phyloP scores from a whole-genome alignment of 2,113 vertebrate genomes.

The Quiscalus mexicanus region DNA sequence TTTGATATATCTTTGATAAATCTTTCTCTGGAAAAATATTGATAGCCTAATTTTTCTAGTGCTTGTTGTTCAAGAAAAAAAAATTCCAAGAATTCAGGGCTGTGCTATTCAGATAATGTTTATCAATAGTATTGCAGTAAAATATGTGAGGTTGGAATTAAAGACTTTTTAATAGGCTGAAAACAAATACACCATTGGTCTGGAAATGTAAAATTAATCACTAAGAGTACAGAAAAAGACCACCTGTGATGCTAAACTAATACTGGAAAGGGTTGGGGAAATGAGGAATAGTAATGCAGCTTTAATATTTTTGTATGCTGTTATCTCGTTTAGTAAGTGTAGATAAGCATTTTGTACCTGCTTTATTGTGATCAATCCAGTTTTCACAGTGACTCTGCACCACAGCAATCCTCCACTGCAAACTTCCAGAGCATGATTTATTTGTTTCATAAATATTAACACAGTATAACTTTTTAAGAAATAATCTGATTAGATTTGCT shows the following conservation, averaged over 20 bases:
- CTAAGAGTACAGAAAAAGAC: not conserved
- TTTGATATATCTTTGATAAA: not conserved
- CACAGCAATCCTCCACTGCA: not conserved
- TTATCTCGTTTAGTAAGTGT: not conserved
- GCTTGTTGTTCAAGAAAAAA: not conserved
- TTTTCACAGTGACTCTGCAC: not conserved
- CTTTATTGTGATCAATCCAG: not conserved
- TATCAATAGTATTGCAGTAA: not conserved
- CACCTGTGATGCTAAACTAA: not conserved
- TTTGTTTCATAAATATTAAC: conserved; percentile 46
- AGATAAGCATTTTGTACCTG: not conserved
- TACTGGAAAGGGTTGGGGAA: not conserved
- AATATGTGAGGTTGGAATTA: not conserved
- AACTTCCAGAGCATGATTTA: not conserved
- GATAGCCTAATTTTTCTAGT: not conserved
- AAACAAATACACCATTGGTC: not conserved
- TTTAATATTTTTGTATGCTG: not conserved
- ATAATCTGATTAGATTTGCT: conserved; percentile 6
- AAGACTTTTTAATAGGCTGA: not conserved
- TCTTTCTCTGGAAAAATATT: not conserved
- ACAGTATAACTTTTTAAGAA: conserved; percentile 22
- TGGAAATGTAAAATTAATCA: not conserved
- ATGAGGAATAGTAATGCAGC: not conserved
- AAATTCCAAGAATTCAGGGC: not conserved
- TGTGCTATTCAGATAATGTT: not conserved